phyloP scores from a whole-genome alignment of 2,888 invertebrate species.

The Nomada fabriciana region DNA sequence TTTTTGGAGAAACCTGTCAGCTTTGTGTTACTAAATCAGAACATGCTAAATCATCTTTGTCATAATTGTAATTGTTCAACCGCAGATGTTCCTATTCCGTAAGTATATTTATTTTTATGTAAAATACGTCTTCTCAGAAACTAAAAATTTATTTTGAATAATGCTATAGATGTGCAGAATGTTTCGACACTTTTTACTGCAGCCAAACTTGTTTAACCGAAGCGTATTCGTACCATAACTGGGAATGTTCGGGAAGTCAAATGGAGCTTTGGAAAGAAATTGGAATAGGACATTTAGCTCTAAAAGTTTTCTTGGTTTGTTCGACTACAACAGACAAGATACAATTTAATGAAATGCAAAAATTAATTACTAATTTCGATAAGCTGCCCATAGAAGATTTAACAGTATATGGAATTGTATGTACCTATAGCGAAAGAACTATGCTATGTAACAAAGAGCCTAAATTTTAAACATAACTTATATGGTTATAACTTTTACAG shows the following conservation, averaged over 20 bases:
- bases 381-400: constrained; percentile 88
- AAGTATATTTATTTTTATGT: constrained; percentile 80
- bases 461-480: constrained; percentile 2
- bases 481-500: constrained; percentile 83
- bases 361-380: constrained; percentile 90
- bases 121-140: not conserved
- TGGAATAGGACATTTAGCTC: constrained; percentile 92
- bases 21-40: constrained; percentile 88
- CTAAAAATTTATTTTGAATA: not conserved
- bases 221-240: constrained; percentile 87
- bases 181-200: constrained; percentile 90
- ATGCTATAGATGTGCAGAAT: constrained; percentile 87
- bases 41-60: constrained; percentile 86
- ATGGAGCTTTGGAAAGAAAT: constrained; percentile 88
- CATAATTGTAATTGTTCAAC: constrained; percentile 89
- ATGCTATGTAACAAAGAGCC: not conserved
- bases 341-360: constrained; percentile 88
- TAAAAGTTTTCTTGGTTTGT: constrained; percentile 88
- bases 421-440: constrained; percentile 72
- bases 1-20: constrained; percentile 93
- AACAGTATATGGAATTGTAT: constrained; percentile 89
- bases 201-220: constrained; percentile 87
- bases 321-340: constrained; percentile 80
- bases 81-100: constrained; percentile 87
- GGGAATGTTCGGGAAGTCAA: constrained; percentile 90